Conservation (phyloP, 2,797 vertebrate species). For the Sebastes nivosus region DNA sequence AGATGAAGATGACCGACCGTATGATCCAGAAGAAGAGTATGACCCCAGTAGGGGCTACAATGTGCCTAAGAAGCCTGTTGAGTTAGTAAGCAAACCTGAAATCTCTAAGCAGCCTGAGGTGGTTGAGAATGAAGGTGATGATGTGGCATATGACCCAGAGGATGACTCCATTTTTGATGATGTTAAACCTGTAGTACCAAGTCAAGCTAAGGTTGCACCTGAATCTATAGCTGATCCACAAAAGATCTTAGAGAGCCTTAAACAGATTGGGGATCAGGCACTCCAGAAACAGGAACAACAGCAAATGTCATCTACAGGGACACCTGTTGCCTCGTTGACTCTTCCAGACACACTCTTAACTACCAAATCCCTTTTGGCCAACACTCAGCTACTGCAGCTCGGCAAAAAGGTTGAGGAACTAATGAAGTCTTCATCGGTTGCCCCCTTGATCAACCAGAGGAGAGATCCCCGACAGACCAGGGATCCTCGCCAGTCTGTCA, state of each 20-base stretch:
- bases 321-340: conserved; percentile 77
- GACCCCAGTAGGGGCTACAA: conserved; percentile 86
- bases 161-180: conserved; percentile 97
- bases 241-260: conserved; percentile 89
- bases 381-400: conserved; percentile 85
- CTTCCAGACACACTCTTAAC: conserved; percentile 86
- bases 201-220: conserved; percentile 70
- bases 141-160: conserved; percentile 97
- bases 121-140: conserved; percentile 80
- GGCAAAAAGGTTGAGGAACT: conserved; percentile 86
- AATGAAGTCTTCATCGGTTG: conserved; percentile 72
- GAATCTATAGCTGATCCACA: conserved; percentile 83
- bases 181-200: conserved; percentile 85
- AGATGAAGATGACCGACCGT: conserved; percentile 93
- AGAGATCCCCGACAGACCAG: conserved; percentile 89
- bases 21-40: conserved; percentile 98
- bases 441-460: conserved; percentile 83
- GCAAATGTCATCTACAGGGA: conserved; percentile 80
- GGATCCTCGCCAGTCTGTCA: conserved; percentile 88
- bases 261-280: conserved; percentile 89
- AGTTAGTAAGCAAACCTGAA: conserved; percentile 67
- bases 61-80: conserved; percentile 65
- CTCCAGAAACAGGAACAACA: conserved; percentile 88
- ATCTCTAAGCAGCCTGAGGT: conserved; percentile 69
- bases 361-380: conserved; percentile 82